Base-by-base conservation (phyloP, 2,797 vertebrate species). In the Gobionotothen gibberifrons region DNA sequence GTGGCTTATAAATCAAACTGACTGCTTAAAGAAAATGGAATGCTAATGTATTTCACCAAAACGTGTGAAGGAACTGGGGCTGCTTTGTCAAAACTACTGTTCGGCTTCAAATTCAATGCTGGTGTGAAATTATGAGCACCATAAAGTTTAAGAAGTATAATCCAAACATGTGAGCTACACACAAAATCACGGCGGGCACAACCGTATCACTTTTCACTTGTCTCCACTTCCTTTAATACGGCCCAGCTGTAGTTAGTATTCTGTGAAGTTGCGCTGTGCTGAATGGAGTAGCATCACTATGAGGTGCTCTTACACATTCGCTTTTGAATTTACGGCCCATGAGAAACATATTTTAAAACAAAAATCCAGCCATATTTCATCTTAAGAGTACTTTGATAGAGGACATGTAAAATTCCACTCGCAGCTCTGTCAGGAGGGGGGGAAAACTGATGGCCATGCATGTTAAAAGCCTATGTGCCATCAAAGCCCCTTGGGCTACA, bases 401-500 rank as follows among this genome's bases (percentile, higher is more conserved):
- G 67, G 69, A 69, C 82, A 90, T 77, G 83, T 61, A 70, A 64
- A 60, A 79, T 76, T 81, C 60, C 21, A 67, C 80, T 72, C 2
- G 21, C 14, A 36, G 72, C 69, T 85, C 74, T 72, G 72, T 65
- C 32, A 60, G 70, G 55, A 78, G 68, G 69, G 72, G 68, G 13
- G 36, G 68, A 62, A 51, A 70, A 51, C 52, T 16, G 69, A 77
- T 76, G 65, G 87, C 85, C 81, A 71, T 90, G 90, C 89, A 92
- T 92, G 83, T 88, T 90, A 92, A 92, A 90, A 91, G 82, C 76
- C 90, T 87, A 90, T 81, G 86, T 88, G 91, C 83, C 91, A 91
- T 94, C 91, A 93, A 93, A 94, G 83, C 58, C 85, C 87, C 75
- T 69, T 52, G 64, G 82, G 88, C 84, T 83, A 92, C 92, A 93